phyloP scores from a whole-genome alignment of 2,888 invertebrate species.

The Busseola fusca region DNA sequence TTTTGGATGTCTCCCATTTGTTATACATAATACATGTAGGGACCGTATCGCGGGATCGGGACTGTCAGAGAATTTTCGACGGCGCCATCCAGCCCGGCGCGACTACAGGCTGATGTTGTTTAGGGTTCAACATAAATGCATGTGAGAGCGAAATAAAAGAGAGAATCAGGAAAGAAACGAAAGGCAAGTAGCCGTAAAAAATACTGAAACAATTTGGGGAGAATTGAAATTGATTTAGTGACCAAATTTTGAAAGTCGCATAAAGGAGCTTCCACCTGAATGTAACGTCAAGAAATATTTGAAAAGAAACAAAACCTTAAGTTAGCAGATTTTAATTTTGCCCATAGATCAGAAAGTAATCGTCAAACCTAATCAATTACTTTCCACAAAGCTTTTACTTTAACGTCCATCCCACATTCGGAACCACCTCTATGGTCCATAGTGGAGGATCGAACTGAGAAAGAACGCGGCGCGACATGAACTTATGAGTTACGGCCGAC shows the following conservation, averaged over 20 bases:
- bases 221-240: not conserved
- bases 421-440: slow-evolving; percentile 72
- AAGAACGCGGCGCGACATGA: slow-evolving; percentile 83
- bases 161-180: slow-evolving; percentile 25
- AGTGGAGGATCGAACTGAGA: slow-evolving; percentile 72
- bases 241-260: not conserved
- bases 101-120: slow-evolving; percentile 77
- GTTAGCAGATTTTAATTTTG: not conserved
- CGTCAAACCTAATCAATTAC: not conserved
- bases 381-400: not conserved
- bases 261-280: not conserved
- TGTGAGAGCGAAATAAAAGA: slow-evolving; percentile 39
- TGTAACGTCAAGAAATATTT: not conserved
- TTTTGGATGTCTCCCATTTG: slow-evolving; percentile 88
- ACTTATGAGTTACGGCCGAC: slow-evolving; percentile 84
- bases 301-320: not conserved
- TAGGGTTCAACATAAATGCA: slow-evolving; percentile 46
- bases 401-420: slow-evolving; percentile 12
- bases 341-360: too few species aligned
- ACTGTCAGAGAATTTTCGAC: slow-evolving; percentile 84
- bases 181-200: slow-evolving; percentile 3
- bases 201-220: not conserved
- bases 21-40: slow-evolving; percentile 88
- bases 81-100: slow-evolving; percentile 81
- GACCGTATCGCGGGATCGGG: slow-evolving; percentile 86